Evolutionary conservation across 2,888 invertebrate species (phyloP), one percentile per base, ranked within the genome.

Genomic region (Mesopsocus fuscifrons): DNA sequence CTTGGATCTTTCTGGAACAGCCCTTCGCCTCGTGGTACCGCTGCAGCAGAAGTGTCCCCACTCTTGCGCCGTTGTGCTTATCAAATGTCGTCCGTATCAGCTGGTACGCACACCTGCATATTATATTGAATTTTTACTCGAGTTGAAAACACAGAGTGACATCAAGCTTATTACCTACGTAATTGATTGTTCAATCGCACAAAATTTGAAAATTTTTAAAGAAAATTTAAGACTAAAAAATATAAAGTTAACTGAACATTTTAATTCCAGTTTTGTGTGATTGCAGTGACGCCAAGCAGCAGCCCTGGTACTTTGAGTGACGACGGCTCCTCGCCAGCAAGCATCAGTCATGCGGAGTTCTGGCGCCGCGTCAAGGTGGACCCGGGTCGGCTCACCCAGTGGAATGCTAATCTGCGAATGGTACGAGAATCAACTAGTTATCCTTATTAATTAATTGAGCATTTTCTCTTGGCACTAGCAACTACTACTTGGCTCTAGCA

Each of bases 361-460:
- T 77, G 76, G 74, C 65, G 71, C 46, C 68, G 70, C 40, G 66
- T 77, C 48, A 68, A 71, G 54, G 65, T 79, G 3, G 72, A 76
- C 57, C 72, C 75, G 17, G 70, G 67, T 45, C 71, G 71, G 50
- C 66, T 85, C 42, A 79, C 77, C 45, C 74, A 78, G 57, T 84
- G 80, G 74, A 77, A 78, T 50, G 77, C 78, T 48, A 82, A 82
- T 64, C 61, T 84, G 49, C 63, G 83, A 49, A 73, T 75, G 65
- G 79, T 77, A 58, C 57, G 61, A n/a, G n/a, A n/a, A n/a, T n/a
- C n/a, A n/a, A n/a, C n/a, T n/a, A n/a, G n/a, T n/a, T n/a, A n/a
- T 3, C 4, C 17, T 22, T 2, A 8, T 3, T 5, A 41, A 30
- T 32, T n/a, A n/a, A n/a, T n/a, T n/a, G n/a, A n/a, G n/a, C n/a